These are phyloP conservation scores for Zalophus californianus DNA, from an alignment of 2,797 vertebrate genomes.

Conservation along the genomic window DNA sequence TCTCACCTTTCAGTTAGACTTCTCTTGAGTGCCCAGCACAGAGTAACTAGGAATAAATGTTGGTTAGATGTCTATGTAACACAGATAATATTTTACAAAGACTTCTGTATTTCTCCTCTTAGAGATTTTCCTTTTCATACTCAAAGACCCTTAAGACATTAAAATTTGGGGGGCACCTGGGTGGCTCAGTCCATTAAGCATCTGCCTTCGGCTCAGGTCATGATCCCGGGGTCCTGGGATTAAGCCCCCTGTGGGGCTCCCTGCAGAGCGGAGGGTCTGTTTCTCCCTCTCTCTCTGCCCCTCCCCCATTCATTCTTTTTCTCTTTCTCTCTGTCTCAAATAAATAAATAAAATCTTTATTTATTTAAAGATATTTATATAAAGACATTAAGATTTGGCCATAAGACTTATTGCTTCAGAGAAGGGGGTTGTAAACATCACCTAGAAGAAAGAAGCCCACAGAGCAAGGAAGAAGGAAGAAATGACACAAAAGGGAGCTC, in stretches of 20 bases:
- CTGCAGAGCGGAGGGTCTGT: no score
- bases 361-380: no score
- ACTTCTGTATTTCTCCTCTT: not conserved
- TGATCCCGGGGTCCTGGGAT: no score
- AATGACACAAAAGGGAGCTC: not conserved
- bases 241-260: no score
- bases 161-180: not conserved
- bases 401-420: not conserved
- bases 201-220: no score
- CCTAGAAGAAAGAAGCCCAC: not conserved
- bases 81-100: not conserved
- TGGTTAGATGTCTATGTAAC: not conserved
- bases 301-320: no score
- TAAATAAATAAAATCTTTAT: no score
- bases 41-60: not conserved
- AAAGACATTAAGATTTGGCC: not conserved
- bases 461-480: not conserved
- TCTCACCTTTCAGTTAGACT: not conserved
- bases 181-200: no score
- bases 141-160: not conserved
- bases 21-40: not conserved
- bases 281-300: no score
- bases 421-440: not conserved
- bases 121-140: not conserved
- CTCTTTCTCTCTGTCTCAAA: no score